These are phyloP conservation scores for Trachymyrmex septentrionalis DNA, from an alignment of 1,140 invertebrate genomes.

Conservation along the genomic window DNA sequence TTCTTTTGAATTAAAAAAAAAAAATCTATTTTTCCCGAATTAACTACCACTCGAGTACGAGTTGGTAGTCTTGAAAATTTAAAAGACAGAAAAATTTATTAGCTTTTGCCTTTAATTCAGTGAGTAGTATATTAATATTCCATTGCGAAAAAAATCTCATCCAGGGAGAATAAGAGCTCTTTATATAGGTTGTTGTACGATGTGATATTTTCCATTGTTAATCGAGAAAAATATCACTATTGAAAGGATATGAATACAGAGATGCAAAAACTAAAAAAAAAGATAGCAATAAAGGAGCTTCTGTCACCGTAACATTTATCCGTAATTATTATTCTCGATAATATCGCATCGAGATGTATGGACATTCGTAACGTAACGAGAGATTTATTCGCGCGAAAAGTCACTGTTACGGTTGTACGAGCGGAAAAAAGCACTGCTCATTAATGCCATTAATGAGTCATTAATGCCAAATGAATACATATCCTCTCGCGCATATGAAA, in stretches of 20 bases:
- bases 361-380: not conserved
- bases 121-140: not conserved
- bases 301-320: not conserved
- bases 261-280: not conserved
- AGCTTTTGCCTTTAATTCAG: not conserved
- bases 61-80: not conserved
- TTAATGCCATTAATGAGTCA: no score
- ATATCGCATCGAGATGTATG: not conserved
- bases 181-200: constrained; percentile 2
- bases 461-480: constrained; percentile 40
- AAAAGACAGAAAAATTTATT: not conserved
- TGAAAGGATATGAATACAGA: not conserved
- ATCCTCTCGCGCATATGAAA: constrained; percentile 50
- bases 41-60: not conserved
- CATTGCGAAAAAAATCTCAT: not conserved
- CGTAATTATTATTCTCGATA: constrained; percentile 14
- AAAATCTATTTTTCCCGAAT: not conserved
- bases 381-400: constrained; percentile 13
- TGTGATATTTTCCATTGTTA: not conserved
- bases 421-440: not conserved
- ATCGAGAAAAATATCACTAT: not conserved
- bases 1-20: not conserved
- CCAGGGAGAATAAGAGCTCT: not conserved
- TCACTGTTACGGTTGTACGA: not conserved
- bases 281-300: constrained; percentile 1